Base-by-base conservation (phyloP, 2,888 invertebrate species). In the Aradus depressus region DNA sequence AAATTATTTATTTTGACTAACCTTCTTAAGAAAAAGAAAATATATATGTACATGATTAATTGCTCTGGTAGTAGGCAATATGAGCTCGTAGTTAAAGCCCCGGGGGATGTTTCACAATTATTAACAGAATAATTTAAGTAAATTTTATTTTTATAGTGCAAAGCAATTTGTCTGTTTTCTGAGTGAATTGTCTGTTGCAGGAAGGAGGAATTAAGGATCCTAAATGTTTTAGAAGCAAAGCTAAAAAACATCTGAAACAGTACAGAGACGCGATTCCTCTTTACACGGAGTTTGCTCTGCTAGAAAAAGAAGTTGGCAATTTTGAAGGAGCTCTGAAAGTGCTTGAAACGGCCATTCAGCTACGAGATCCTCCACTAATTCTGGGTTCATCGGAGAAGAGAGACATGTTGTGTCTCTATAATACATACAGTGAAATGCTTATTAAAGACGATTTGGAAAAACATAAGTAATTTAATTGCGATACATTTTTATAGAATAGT, bases 241-340 rank as follows among this genome's bases (percentile, higher is more conserved):
- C 51, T 3, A 56, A 54, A 44, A 28, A 53, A 23, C 38, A 54
- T 14, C 25, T 54, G 14, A 54, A 54, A 39, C 39, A 45, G 16
- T 35, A 54, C 16, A 67, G 78, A 25, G 73, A 72, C 57, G 73
- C 75, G 57, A 62, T 75, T 19, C 67, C 75, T 45, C 74, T 76
- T 55, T 81, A 77, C 61, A 70, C 72, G 3, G 81, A 81, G 64
- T 77, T 77, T 62, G 79, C 77, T 6, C 62, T 79, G 42, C 70
- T 77, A 50, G 79, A 80, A 63, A 68, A 68, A 45, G 76, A 77
- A 64, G 64, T 72, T 26, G 73, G 70, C 14, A 70, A 70, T 58
- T 56, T 62, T 5, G 69, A 72, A 12, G 67, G 62, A 35, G 71
- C 72, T 50, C 58, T 72, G n/a, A 72, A 69, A 57, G 71, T 77